Evolutionary conservation across 1,140 invertebrate species (phyloP), one percentile per base, ranked within the genome.

Genomic region (Hylaeus volcanicus): DNA sequence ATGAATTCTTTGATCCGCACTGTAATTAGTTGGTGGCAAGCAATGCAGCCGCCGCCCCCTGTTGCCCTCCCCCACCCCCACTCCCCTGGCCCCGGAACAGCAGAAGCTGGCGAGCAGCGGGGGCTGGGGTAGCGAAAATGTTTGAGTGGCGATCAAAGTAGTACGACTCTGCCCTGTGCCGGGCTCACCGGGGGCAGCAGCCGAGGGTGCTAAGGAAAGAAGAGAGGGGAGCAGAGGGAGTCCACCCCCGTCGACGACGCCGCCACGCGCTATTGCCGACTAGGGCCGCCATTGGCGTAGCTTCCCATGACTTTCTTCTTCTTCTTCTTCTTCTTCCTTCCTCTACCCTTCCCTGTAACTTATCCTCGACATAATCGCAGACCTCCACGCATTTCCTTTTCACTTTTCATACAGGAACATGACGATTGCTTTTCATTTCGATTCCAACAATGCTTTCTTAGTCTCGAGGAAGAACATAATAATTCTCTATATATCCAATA

Each of bases 61-160:
- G 26, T 26, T 26, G 26, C 43, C 63, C 76, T 56, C 45, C 69
- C 58, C 48, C 58, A 14, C 81, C 79, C 61, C 63, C 83, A 72
- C 81, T 74, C 66, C 79, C 26, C 26, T 2, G 64, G 58, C 15
- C 71, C 69, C 15, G 68, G 64, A 70, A 56, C 71, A 48, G 51
- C 77, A 60, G 78, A 58, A 81, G 70, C 77, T 83, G 71, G 65
- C 73, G 60, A 82, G 61, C 61, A n/a, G 12, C 37, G 45, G 58
- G 65, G 88, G 87, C 86, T 86, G 88, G 88, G 51, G 87, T 89
- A 89, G 90, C 86, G 63, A 92, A 91, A 92, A 92, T 92, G 91
- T 93, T 93, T 92, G 90, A 92, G 90, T 89, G 91, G 86, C 91
- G 91, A 92, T 92, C 91, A 93, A 92, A 92, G 91, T 93, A 91